These are phyloP conservation scores for Lasioglossum villosulum DNA, from an alignment of 2,888 invertebrate species.

Conservation along the genomic window DNA sequence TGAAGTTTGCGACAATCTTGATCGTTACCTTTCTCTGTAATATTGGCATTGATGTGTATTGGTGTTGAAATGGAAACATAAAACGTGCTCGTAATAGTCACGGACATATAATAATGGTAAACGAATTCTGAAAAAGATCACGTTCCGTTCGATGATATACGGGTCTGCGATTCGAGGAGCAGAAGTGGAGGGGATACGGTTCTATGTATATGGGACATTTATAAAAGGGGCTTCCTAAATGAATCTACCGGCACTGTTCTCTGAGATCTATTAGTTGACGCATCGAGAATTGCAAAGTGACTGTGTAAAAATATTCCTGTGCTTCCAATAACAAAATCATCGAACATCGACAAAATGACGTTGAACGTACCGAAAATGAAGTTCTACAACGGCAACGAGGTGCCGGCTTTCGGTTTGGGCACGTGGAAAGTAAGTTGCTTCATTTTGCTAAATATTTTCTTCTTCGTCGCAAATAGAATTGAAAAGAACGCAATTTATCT, in stretches of 20 bases:
- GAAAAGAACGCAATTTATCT: background rate
- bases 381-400: slow-evolving; percentile 84
- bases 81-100: background rate
- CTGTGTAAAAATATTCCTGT: background rate
- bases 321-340: background rate
- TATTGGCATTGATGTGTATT: background rate
- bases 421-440: slow-evolving; percentile 85
- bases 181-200: background rate
- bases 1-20: background rate
- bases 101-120: no score
- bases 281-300: background rate
- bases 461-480: background rate
- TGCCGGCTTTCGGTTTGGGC: slow-evolving; percentile 86
- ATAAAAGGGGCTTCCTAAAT: slow-evolving; percentile 48
- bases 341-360: slow-evolving; percentile 69
- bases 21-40: background rate
- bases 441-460: background rate
- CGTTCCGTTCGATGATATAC: slow-evolving; percentile 3
- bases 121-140: background rate
- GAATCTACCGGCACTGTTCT: slow-evolving; percentile 26
- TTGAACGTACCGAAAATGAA: slow-evolving; percentile 81
- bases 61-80: background rate
- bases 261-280: background rate
- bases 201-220: slow-evolving; percentile 35
- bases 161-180: slow-evolving; percentile 9